A percentile compares a stretch with the other conserved stretches of the same genome.
Evolutionary conservation across 2,113 vertebrate genomes (phyloP).

Genomic region (Podiceps cristatus): DNA sequence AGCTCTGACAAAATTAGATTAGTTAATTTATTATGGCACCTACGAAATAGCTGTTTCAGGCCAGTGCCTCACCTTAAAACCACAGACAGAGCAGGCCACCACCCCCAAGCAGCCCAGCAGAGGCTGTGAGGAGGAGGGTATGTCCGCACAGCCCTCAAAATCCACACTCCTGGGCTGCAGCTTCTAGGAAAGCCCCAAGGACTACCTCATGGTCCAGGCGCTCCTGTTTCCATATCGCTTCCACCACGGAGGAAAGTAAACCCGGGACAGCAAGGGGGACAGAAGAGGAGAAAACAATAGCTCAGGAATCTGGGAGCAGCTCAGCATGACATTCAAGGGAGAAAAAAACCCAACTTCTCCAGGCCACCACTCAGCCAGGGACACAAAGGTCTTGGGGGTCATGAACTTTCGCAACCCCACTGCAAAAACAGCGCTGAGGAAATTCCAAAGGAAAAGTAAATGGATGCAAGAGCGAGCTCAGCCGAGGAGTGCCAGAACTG

Average conservation of each 20-base stretch:
- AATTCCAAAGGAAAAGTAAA: slow-evolving; percentile 36
- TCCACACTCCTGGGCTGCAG: neutral
- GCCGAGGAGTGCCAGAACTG: neutral
- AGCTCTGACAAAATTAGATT: neutral
- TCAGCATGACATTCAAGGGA: neutral
- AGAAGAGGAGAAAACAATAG: neutral
- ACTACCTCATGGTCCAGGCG: rapidly evolving
- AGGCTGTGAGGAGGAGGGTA: neutral
- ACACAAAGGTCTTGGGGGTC: slow-evolving; percentile 36
- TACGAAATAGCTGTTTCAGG: neutral
- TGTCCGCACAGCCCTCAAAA: neutral
- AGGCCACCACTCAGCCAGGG: neutral
- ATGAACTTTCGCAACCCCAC: neutral
- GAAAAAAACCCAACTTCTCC: neutral
- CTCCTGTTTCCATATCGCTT: rapidly evolving
- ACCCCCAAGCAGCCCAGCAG: neutral
- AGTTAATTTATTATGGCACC: neutral
- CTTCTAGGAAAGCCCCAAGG: neutral
- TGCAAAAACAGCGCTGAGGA: neutral
- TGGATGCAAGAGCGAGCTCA: neutral
- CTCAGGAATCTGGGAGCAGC: neutral
- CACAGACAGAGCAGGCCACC: neutral
- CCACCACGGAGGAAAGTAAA: neutral
- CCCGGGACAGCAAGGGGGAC: rapidly evolving
- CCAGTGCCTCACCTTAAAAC: neutral